These are phyloP conservation scores for Zalophus californianus DNA, from an alignment of 2,797 vertebrate species.

Conservation along the genomic window DNA sequence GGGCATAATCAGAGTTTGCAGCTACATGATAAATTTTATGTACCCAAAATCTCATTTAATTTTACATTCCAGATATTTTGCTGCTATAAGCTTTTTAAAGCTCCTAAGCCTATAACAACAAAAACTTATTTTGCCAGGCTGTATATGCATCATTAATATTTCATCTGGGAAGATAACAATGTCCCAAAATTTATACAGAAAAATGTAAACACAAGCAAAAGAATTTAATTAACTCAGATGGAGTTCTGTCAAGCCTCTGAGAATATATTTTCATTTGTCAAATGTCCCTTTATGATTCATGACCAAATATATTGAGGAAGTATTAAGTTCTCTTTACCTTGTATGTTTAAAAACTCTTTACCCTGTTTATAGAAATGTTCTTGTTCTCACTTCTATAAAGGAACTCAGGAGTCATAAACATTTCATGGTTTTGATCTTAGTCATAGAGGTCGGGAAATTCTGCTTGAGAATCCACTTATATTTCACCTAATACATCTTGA, in stretches of 20 bases:
- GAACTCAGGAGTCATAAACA: slow-evolving; percentile 12
- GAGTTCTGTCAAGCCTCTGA: neutral
- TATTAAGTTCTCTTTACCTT: neutral
- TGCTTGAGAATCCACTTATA: neutral
- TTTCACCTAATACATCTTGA: neutral
- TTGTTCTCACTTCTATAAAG: neutral
- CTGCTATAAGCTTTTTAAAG: slow-evolving; percentile 14
- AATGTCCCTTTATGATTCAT: neutral
- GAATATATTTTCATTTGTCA: slow-evolving; percentile 18
- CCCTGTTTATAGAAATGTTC: neutral
- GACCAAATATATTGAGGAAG: neutral
- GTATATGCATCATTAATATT: slow-evolving; percentile 36
- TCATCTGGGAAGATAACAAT: neutral
- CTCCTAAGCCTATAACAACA: neutral
- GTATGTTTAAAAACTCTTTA: neutral
- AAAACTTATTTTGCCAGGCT: neutral
- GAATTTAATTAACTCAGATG: neutral
- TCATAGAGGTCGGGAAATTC: neutral
- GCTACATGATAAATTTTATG: slow-evolving; percentile 32
- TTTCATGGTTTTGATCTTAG: slow-evolving; percentile 21
- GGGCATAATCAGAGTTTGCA: neutral
- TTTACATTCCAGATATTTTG: neutral
- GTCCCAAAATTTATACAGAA: neutral
- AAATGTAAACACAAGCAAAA: neutral
- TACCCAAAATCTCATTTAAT: slow-evolving; percentile 21